These are phyloP conservation scores for Diplogasteroides magnus DNA, from an alignment of 1,140 invertebrate species.

Conservation along the genomic window DNA sequence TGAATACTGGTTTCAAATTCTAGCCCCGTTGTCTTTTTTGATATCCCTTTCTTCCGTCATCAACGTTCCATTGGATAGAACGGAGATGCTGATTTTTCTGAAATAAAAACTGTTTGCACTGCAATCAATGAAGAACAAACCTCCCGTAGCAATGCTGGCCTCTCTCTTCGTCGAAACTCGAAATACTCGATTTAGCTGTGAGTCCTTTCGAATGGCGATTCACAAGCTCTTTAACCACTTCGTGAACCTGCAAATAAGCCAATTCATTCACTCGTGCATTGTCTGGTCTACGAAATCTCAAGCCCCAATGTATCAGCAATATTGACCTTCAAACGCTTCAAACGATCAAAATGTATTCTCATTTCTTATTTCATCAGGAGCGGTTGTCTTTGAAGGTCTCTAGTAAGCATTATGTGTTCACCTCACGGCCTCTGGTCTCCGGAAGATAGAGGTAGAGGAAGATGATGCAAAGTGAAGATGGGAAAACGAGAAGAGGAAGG, in stretches of 20 bases:
- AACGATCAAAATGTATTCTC: too few relatives aligned
- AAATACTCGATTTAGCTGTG: too few relatives aligned
- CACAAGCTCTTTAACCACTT: not conserved
- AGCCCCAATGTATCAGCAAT: not conserved
- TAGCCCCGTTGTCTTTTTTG: too few relatives aligned
- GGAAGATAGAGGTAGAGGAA: constrained; percentile 36
- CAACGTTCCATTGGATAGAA: too few relatives aligned
- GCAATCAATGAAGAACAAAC: too few relatives aligned
- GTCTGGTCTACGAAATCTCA: not conserved
- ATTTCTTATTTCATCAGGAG: not conserved
- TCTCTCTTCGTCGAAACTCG: too few relatives aligned
- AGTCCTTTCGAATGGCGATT: too few relatives aligned
- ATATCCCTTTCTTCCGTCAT: too few relatives aligned
- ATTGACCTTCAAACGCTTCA: not conserved
- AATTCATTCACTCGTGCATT: not conserved
- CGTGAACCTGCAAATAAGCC: not conserved
- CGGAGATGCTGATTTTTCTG: too few relatives aligned
- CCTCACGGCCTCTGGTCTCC: constrained; percentile 40
- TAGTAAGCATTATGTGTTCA: constrained; percentile 15
- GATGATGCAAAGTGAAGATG: constrained; percentile 34
- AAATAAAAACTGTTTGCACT: too few relatives aligned
- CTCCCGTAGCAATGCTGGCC: too few relatives aligned
- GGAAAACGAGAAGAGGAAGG: constrained; percentile 46
- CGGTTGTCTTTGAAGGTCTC: not conserved
- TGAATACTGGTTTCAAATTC: too few relatives aligned